These are phyloP conservation scores for Drosophila littoralis DNA, from an alignment of 1,140 invertebrate species.

Conservation along the genomic window DNA sequence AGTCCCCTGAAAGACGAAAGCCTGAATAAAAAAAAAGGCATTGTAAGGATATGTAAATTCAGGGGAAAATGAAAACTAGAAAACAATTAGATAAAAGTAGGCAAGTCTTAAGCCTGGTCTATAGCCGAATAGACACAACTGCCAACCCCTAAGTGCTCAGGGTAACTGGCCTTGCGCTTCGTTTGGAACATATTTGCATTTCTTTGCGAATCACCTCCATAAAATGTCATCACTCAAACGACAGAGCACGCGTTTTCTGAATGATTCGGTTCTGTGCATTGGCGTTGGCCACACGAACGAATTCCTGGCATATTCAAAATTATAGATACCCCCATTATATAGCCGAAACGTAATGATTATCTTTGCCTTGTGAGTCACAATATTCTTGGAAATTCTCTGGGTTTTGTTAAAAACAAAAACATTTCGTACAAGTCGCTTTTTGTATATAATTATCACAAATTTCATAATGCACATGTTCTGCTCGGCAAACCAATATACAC, in stretches of 20 bases:
- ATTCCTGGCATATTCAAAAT: constrained; percentile 65
- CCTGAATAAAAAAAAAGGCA: background rate
- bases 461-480: constrained; percentile 18
- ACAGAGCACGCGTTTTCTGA: constrained; percentile 61
- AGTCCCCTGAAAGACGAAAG: too few relatives aligned
- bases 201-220: background rate
- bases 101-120: background rate
- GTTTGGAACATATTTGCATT: background rate
- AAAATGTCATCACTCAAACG: constrained; percentile 9
- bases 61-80: too few relatives aligned
- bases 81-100: too few relatives aligned
- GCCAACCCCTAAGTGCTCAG: too few relatives aligned
- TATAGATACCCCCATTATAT: constrained; percentile 33
- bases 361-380: constrained; percentile 59
- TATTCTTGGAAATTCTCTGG: constrained; percentile 69
- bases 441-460: constrained; percentile 58
- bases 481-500: constrained; percentile 1
- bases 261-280: constrained; percentile 54
- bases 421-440: constrained; percentile 51
- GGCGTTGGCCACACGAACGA: constrained; percentile 66
- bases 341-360: constrained; percentile 24
- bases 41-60: background rate
- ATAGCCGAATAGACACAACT: background rate
- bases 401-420: constrained; percentile 30
- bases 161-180: constrained; percentile 60